Base-by-base conservation (phyloP, 2,888 invertebrate species). In the Aspidiotus destructor region DNA sequence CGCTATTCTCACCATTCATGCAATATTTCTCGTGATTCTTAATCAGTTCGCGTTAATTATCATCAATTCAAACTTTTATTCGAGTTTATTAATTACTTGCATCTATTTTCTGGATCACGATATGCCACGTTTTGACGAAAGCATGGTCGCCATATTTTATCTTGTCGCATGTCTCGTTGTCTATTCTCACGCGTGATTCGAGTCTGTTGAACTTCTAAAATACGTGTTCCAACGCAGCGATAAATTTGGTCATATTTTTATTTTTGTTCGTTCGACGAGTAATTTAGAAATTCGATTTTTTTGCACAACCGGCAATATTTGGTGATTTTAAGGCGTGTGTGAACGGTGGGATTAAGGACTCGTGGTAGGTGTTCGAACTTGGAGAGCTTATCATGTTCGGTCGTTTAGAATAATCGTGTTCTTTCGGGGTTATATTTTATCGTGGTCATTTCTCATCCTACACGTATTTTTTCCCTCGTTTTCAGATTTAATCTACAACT, bases 71-170 rank as follows among this genome's bases (percentile, higher is more conserved):
- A 41, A 17, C n/a, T n/a, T 41, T 40, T 16, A 28, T 16, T n/a
- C 13, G 15, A 40, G 2, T 53, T 28, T 41, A 15, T 53, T 17
- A 8, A 15, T 44, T 5, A 28, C 28, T 28, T 28, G 52, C 63
- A 63, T 53, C 54, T 54, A 41, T 54, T 63, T 52, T 52, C 52
- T 52, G 5, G 5, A 52, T 28, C 28, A 28, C 28, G 28, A 28
- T 28, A 28, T 28, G 28, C 16, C 0, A 54, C 52, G 7, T 63
- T 15, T 7, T 55, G n/a, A n/a, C n/a, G 60, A 67, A 48, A 44
- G 67, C 58, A 67, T 60, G 60, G 67, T 67, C 60, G 67, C 58
- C 67, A 67, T 67, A 52, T 67, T 67, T 48, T 44, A 40, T 44
- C 2, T 13, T 44, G 28, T 28, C 28, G 28, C 28, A 28, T 28